Evolutionary conservation across 1,140 invertebrate species (phyloP), one percentile per base, ranked within the genome.

Genomic region (Radopholus similis): DNA sequence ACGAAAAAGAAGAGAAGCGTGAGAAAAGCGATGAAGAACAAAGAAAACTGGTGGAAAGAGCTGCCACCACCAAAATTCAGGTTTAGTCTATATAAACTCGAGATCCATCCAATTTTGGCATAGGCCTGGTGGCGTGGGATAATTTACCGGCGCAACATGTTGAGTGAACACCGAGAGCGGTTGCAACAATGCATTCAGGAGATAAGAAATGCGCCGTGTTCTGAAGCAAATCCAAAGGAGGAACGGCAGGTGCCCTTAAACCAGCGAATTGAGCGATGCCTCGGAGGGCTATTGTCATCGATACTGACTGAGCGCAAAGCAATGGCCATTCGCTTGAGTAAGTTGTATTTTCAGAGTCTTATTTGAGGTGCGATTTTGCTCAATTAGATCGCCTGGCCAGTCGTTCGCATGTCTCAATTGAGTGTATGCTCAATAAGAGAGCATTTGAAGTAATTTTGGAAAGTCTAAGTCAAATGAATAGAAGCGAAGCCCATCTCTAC

Each of bases 41-140:
- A n/a, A 51, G 18, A 51, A 51, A 51, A 28, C 18, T 26, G 15
- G 23, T 51, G 47, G 21, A 51, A 51, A 23, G 3, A 9, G 47
- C 23, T 11, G 47, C 47, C 23, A 28, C 47, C 47, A 51, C 30
- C 30, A 51, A 51, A 51, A 51, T 51, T 51, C 47, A 51, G 47
- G 23, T 47, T n/a, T 47, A 18, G 18, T n/a, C 13, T 23, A 6
- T 18, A 47, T 15, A 47, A 47, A 11, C 6, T 47, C n/a, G n/a
- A n/a, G n/a, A n/a, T n/a, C n/a, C n/a, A 13, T 47, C 26, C 44
- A 47, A 13, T 18, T 26, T 21, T 51, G 47, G 47, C 30, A 28
- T 62, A 62, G 59, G 59, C 59, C 15, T 62, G 59, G 59, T 62
- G 59, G 59, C 59, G 59, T 8, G 59, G 59, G n/a, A 18, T 42